Conservation (phyloP, 2,797 vertebrate species). For the Scolopax rusticola region DNA sequence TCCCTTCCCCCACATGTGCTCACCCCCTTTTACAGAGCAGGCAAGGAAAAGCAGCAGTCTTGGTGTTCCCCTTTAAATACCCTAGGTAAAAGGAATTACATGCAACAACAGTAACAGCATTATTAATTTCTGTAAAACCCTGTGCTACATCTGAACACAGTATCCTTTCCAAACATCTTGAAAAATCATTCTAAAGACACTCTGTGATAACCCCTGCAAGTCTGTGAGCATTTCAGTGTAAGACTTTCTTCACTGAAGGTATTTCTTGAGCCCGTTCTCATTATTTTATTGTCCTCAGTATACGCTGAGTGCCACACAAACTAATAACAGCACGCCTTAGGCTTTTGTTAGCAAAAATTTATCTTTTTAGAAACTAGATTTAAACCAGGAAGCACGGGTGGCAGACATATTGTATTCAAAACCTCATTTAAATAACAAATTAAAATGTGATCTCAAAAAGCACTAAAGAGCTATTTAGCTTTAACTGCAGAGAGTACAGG, state of each 20-base stretch:
- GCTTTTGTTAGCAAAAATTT: not conserved
- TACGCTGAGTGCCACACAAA: not conserved
- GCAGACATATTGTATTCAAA: accelerated
- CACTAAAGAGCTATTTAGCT: not conserved
- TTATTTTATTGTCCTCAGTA: not conserved
- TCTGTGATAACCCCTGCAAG: not conserved
- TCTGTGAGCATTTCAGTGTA: not conserved
- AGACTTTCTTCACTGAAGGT: not conserved
- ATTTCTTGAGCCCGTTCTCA: not conserved
- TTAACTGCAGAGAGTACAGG: conserved; percentile 1
- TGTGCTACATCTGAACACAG: not conserved
- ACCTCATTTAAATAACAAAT: not conserved
- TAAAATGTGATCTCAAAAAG: not conserved
- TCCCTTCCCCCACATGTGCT: not conserved
- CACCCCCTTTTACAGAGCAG: not conserved
- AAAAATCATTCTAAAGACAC: not conserved
- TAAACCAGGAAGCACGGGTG: not conserved
- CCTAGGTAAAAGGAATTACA: not conserved
- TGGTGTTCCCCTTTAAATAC: not conserved
- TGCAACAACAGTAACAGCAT: not conserved
- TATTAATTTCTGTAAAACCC: not conserved
- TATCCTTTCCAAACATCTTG: not conserved
- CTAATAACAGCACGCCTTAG: not conserved
- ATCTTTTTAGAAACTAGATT: not conserved
- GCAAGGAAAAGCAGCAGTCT: not conserved